These are phyloP conservation scores for Cebidichthys violaceus DNA, from an alignment of 2,113 vertebrate species.

Conservation along the genomic window DNA sequence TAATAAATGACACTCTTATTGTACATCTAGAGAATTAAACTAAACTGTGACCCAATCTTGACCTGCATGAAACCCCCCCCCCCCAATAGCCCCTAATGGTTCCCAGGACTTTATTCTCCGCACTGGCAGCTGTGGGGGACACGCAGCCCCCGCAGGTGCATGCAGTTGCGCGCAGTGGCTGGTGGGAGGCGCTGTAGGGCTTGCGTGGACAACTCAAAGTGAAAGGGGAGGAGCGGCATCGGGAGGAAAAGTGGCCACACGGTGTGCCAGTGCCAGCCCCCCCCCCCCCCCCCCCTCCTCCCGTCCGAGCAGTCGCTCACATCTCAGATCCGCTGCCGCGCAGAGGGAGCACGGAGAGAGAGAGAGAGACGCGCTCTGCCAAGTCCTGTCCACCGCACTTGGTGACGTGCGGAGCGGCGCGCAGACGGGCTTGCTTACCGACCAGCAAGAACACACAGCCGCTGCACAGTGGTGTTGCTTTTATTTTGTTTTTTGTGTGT, in stretches of 20 bases:
- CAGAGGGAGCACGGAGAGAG: constrained; percentile 44
- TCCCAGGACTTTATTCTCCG: background rate
- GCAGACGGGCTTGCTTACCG: constrained; percentile 49
- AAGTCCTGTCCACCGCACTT: constrained; percentile 63
- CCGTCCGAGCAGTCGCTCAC: constrained; percentile 71
- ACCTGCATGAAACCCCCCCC: background rate
- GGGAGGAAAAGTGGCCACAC: constrained; percentile 84
- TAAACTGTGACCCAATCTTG: background rate
- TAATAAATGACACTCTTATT: background rate
- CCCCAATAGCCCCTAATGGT: background rate
- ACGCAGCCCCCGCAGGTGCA: background rate
- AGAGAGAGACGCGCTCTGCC: constrained; percentile 56
- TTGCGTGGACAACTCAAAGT: constrained; percentile 47
- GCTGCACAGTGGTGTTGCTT: constrained; percentile 31
- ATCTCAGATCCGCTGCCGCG: constrained; percentile 63
- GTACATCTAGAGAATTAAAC: background rate
- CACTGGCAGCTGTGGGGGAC: background rate
- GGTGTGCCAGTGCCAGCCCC: constrained; percentile 77
- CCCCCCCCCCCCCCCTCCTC: no score
- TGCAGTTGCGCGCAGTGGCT: constrained; percentile 47
- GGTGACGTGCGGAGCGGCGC: constrained; percentile 52
- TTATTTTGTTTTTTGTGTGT: background rate
- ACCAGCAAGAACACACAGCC: constrained; percentile 4
- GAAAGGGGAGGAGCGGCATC: constrained; percentile 82
- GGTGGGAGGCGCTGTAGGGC: constrained; percentile 78